phyloP scores from a whole-genome alignment of 2,888 invertebrate genomes.

The Phyllotreta striolata region DNA sequence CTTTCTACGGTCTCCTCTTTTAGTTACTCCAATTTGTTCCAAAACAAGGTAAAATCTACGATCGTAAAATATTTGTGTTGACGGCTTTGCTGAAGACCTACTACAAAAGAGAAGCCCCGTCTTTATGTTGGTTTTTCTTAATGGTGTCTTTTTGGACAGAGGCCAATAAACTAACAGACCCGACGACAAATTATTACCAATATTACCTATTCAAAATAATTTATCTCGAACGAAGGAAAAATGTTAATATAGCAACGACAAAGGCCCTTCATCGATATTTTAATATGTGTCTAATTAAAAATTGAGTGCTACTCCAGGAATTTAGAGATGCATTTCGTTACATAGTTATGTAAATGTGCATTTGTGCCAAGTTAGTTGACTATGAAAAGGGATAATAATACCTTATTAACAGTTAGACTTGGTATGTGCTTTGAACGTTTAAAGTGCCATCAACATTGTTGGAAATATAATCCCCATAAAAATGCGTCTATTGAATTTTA shows the following conservation, averaged over 20 bases:
- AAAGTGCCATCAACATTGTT: constrained; percentile 47
- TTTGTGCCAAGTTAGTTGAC: constrained; percentile 12
- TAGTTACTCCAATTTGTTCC: constrained; percentile 34
- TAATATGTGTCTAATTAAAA: too few relatives aligned
- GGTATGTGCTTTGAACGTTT: constrained; percentile 46
- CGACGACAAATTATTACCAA: constrained; percentile 1
- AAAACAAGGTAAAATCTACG: constrained; percentile 33
- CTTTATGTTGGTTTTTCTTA: constrained; percentile 27
- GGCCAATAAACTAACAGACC: constrained; percentile 20
- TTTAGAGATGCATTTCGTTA: constrained; percentile 29
- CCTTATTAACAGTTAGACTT: constrained; percentile 45
- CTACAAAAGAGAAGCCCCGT: constrained; percentile 25
- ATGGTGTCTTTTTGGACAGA: constrained; percentile 24
- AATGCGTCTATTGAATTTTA: constrained; percentile 40
- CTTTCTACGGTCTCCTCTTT: constrained; percentile 32
- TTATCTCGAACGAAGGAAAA: too few relatives aligned
- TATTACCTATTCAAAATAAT: too few relatives aligned
- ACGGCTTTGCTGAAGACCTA: constrained; percentile 30
- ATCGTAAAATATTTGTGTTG: constrained; percentile 35
- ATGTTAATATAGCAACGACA: too few relatives aligned
- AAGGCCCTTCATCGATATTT: too few relatives aligned
- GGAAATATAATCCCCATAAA: constrained; percentile 47
- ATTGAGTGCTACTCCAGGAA: constrained; percentile 9
- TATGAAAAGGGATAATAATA: constrained; percentile 48
- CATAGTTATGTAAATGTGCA: constrained; percentile 35